These are phyloP conservation scores for Andrena minutula DNA, from an alignment of 2,888 invertebrate genomes.

Conservation along the genomic window DNA sequence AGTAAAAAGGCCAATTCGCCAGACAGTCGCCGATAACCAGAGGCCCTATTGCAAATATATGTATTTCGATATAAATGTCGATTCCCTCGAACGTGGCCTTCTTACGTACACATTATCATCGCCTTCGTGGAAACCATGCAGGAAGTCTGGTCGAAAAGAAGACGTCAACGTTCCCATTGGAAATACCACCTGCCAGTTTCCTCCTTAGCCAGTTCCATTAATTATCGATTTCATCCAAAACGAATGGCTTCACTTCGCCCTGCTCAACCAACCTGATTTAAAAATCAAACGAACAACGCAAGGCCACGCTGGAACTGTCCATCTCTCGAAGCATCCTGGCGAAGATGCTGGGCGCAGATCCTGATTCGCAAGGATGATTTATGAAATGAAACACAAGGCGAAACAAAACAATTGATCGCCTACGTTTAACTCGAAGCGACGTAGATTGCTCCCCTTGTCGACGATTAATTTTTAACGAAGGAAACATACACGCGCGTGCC, in stretches of 20 bases:
- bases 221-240: background rate
- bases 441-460: background rate
- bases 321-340: no score
- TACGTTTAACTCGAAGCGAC: background rate
- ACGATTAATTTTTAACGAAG: background rate
- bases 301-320: no score
- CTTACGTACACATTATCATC: background rate
- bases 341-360: no score
- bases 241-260: no score
- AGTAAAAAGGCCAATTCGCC: slow-evolving; percentile 30
- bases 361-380: no score
- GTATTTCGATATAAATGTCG: slow-evolving; percentile 2
- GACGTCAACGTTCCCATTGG: background rate
- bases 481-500: background rate
- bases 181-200: background rate
- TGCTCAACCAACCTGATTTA: background rate
- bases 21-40: background rate
- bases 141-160: background rate
- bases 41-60: slow-evolving; percentile 3
- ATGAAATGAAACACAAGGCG: no score
- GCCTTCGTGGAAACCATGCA: background rate
- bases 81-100: background rate
- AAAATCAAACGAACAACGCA: background rate
- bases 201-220: background rate
- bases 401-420: no score